These are phyloP conservation scores for Drosophila cracens DNA, from an alignment of 2,888 invertebrate genomes.

Conservation along the genomic window DNA sequence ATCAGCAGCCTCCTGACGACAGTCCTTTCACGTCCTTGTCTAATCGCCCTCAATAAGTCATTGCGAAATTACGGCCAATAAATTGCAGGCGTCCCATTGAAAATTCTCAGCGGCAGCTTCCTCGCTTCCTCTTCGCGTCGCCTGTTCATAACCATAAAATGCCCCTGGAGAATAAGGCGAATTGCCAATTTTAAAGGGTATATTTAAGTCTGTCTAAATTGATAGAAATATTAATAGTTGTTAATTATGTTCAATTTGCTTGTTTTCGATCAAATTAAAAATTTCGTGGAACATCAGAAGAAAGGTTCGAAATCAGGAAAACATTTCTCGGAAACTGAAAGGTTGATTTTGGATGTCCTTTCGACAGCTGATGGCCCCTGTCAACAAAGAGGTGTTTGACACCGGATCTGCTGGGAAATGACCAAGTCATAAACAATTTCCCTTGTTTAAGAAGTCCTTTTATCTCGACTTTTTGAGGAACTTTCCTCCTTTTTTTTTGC, in stretches of 20 bases:
- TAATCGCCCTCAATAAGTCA: constrained; percentile 72
- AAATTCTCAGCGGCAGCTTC: constrained; percentile 17
- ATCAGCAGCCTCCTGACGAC: constrained; percentile 33
- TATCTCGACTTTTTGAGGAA: not conserved
- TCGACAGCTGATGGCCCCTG: not conserved
- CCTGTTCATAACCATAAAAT: constrained; percentile 51
- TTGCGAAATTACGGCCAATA: constrained; percentile 40
- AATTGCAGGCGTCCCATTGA: constrained; percentile 11
- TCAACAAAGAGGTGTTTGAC: not conserved
- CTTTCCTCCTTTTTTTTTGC: not conserved
- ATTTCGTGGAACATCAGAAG: not conserved
- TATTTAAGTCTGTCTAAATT: not conserved
- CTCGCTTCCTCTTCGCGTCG: constrained; percentile 17
- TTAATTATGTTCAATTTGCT: not conserved
- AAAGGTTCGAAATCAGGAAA: not conserved
- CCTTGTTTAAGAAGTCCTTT: not conserved
- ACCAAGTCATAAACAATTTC: not conserved
- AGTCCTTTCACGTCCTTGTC: constrained; percentile 47
- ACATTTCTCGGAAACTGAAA: not conserved
- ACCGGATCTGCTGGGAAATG: not conserved
- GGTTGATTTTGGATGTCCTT: not conserved
- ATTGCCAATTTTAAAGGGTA: not conserved
- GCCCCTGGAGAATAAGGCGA: constrained; percentile 22
- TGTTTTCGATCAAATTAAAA: not conserved
- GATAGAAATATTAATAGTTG: not conserved